Evolutionary conservation across 2,888 invertebrate species (phyloP).

Genomic region (Trachelus tabidus): DNA sequence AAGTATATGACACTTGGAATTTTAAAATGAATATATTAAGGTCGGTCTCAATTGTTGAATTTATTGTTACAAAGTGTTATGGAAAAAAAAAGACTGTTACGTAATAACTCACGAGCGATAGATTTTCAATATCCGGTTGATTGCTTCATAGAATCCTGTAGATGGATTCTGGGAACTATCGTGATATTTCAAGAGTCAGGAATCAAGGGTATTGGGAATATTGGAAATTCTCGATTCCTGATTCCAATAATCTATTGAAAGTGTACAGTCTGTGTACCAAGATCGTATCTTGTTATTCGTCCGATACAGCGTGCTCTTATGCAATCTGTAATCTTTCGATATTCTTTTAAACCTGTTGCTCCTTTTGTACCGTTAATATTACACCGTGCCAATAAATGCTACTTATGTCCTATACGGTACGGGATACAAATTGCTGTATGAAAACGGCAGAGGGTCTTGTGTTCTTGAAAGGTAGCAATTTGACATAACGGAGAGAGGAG

Average conservation of each 20-base stretch:
- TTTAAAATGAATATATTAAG: too few species aligned
- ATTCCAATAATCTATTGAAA: neutral
- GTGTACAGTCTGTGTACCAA: neutral
- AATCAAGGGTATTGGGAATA: neutral
- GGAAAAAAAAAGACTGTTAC: neutral
- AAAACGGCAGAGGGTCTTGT: neutral
- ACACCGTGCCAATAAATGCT: neutral
- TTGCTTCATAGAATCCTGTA: neutral
- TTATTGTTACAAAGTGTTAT: too few species aligned
- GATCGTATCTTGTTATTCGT: neutral
- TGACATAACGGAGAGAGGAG: neutral
- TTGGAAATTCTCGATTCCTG: neutral
- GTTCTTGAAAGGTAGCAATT: slow-evolving; percentile 1
- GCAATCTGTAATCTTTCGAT: neutral
- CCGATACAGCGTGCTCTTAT: neutral
- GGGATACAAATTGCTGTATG: neutral
- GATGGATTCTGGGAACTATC: neutral
- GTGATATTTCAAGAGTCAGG: neutral
- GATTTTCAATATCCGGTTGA: neutral
- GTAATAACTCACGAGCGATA: neutral
- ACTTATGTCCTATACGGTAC: neutral
- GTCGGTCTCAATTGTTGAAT: too few species aligned
- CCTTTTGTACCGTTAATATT: neutral
- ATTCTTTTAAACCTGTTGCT: neutral
- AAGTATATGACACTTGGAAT: too few species aligned